A percentile compares a stretch with the other conserved stretches of the same genome.
These are phyloP conservation scores for Phalacrocorax pelagicus DNA, from an alignment of 2,113 vertebrate genomes.

Conservation along the genomic window DNA sequence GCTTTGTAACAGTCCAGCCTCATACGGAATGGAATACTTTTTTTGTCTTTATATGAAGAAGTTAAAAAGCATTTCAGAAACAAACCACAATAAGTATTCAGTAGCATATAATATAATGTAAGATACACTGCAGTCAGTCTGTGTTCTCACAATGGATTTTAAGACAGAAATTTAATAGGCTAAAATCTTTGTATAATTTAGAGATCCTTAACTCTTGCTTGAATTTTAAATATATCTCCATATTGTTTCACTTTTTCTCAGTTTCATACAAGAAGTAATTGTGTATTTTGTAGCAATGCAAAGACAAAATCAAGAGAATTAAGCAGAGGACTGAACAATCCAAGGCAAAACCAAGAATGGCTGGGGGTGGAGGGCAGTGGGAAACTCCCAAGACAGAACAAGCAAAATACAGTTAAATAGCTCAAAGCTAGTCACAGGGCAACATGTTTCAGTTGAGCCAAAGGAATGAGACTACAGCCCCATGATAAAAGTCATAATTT, in stretches of 20 bases:
- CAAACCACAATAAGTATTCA: neutral
- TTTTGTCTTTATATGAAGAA: neutral
- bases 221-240: neutral
- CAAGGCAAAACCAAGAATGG: neutral
- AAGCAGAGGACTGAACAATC: neutral
- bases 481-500: neutral
- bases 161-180: neutral
- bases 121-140: accelerated
- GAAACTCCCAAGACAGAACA: neutral
- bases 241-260: neutral
- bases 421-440: neutral
- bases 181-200: neutral
- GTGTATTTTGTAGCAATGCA: neutral
- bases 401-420: neutral
- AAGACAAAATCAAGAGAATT: neutral
- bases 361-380: too few relatives aligned
- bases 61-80: neutral
- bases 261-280: neutral
- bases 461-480: neutral
- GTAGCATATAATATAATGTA: neutral
- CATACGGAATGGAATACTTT: neutral
- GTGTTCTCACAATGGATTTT: neutral
- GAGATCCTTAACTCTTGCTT: neutral
- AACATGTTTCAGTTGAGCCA: neutral
- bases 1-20: neutral